Evolutionary conservation across 2,797 vertebrate genomes (phyloP), one percentile per base, ranked within the genome.

Genomic region (Hemitrygon akajei): DNA sequence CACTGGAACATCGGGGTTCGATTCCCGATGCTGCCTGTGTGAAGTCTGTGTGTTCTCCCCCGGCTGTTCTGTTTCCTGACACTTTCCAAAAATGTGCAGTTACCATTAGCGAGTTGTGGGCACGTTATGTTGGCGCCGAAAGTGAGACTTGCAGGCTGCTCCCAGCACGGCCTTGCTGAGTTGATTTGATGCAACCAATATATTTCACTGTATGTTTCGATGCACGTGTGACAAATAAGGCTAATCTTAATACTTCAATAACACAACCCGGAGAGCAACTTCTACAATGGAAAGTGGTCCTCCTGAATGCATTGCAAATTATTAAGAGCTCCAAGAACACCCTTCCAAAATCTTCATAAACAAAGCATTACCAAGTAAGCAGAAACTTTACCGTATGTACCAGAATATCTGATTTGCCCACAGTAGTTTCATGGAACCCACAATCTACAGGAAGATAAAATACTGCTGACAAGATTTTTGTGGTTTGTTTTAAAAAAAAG

Each of bases 291-390:
- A 16, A 34, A 66, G 58, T 87, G n/a, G 63, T 27, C 81, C 47
- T 84, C 81, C 40, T 11, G 25, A 56, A 27, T n/a, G 14, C 16
- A 30, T 79, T 79, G 77, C 16, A 79, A 79, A 18, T 34, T 37
- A 18, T 37, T 37, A 18, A 79, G 14, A 37, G 18, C 37, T 37
- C n/a, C 37, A 37, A 79, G 34, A 79, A 79, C 18, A 34, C 37
- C 12, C n/a, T 89, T 69, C 34, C n/a, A 89, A 89, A n/a, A 37
- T 69, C 37, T 89, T n/a, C n/a, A 37, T 11, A 37, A 89, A 69
- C n/a, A 89, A 87, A 87, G n/a, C 60, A 66, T 69, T 89, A 37
- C 66, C 27, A 89, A 89, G 7, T 34, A 89, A 25, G 86, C 63
- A 89, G n/a, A 37, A 89, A 22, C 16, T 37, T 89, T 69, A 89